Percentiles rank a stretch among this genome's conserved stretches.
Conservation (phyloP, 1,140 invertebrate species). For the Hylaeus anthracinus region DNA sequence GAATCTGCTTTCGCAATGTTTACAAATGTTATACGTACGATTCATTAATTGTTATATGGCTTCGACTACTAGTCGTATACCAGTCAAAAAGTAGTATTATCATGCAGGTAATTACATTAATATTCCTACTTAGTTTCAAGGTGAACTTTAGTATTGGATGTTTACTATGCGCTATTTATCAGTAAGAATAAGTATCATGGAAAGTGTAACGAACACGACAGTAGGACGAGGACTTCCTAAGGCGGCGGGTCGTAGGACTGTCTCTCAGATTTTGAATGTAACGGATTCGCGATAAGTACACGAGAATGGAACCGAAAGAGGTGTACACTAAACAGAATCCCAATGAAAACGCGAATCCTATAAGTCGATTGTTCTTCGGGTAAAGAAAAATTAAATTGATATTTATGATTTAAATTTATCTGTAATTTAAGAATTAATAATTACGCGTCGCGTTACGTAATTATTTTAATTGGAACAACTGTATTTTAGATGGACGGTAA, state of each 20-base stretch:
- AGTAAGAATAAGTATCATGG: conserved; percentile 12
- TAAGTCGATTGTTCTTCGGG: conserved; percentile 50
- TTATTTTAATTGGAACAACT: neutral
- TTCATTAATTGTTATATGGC: too few relatives aligned
- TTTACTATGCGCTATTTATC: conserved; percentile 22
- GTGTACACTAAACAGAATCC: conserved; percentile 34
- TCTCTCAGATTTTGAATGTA: neutral
- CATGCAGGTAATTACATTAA: neutral
- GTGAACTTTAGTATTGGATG: neutral
- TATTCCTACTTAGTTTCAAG: neutral
- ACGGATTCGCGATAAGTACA: neutral
- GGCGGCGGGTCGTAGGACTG: neutral
- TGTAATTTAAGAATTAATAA: too few relatives aligned
- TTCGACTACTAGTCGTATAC: too few relatives aligned
- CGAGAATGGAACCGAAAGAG: conserved; percentile 7
- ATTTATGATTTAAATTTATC: neutral
- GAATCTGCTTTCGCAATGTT: too few relatives aligned
- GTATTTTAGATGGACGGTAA: conserved; percentile 79
- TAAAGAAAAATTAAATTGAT: conserved; percentile 1
- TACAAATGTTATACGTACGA: too few relatives aligned
- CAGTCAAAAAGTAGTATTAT: too few relatives aligned
- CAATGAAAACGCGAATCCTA: conserved; percentile 38
- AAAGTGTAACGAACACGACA: neutral
- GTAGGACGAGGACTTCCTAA: neutral
- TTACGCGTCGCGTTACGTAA: neutral